Percentiles rank a stretch among this genome's conserved stretches.
phyloP scores from a whole-genome alignment of 2,888 invertebrate species.

The Diogma glabrata region DNA sequence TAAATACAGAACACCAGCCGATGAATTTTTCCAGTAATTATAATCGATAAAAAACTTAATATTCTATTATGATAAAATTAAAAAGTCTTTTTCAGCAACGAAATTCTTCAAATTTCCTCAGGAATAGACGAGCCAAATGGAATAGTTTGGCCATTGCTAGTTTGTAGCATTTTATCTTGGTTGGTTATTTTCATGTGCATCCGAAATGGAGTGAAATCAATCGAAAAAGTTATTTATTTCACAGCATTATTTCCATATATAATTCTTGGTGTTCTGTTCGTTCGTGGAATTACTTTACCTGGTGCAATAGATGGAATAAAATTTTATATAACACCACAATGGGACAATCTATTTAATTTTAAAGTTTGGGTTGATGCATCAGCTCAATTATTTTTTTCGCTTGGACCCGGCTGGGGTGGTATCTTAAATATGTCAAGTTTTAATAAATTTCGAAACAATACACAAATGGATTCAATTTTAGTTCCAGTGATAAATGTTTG shows the following conservation, averaged over 20 bases:
- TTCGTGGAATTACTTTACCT: slow-evolving; percentile 68
- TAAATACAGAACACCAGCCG: slow-evolving; percentile 51
- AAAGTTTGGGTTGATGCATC: slow-evolving; percentile 88
- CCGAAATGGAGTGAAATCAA: slow-evolving; percentile 75
- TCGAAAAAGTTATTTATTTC: slow-evolving; percentile 58
- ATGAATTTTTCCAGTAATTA: slow-evolving; percentile 73
- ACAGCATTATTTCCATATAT: slow-evolving; percentile 76
- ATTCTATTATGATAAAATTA: too few relatives aligned
- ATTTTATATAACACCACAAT: slow-evolving; percentile 70
- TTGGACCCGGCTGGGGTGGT: slow-evolving; percentile 81
- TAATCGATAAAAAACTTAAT: too few relatives aligned
- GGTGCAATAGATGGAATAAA: slow-evolving; percentile 64
- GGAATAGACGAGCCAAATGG: slow-evolving; percentile 62
- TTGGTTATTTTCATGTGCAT: slow-evolving; percentile 71
- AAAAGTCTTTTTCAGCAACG: slow-evolving; percentile 60
- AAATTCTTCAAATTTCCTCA: slow-evolving; percentile 63
- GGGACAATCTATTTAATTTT: slow-evolving; percentile 61
- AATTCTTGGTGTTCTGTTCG: slow-evolving; percentile 56
- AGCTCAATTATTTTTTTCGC: slow-evolving; percentile 83
- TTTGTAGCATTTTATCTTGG: slow-evolving; percentile 67
- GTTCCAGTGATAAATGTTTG: slow-evolving; percentile 61
- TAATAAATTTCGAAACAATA: slow-evolving; percentile 63
- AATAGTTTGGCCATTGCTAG: slow-evolving; percentile 70
- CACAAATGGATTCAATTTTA: slow-evolving; percentile 55
- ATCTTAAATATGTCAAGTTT: slow-evolving; percentile 78